Base-by-base conservation (phyloP, 2,888 invertebrate species). In the Cenopis cana region DNA sequence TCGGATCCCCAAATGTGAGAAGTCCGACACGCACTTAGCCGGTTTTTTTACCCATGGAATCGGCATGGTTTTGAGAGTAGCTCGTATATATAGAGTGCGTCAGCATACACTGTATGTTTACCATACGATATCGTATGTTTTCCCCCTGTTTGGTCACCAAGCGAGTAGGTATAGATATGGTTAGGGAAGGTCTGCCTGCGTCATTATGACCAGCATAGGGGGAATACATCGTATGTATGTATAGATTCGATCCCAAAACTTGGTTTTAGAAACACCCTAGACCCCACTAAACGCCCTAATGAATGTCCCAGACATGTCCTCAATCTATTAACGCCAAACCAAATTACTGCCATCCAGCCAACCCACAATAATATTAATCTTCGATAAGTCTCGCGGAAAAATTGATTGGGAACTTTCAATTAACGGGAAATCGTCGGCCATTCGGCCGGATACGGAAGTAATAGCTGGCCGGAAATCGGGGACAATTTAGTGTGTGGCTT, bases 371-470 rank as follows among this genome's bases (percentile, higher is more conserved):
- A 46, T 61, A 69, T 57, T 65, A 70, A 70, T 65, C 65, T 46
- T 20, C 12, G 52, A 10, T 41, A 38, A 70, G 41, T 70, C 69
- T 70, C n/a, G 52, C 41, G 64, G 69, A 70, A 65, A 65, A 69
- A 64, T 69, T 69, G 69, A 69, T 69, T 69, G 69, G 57, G 69
- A 57, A 65, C 57, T 65, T 65, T 70, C 69, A 70, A 70, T 70
- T 70, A 70, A 54, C 69, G 64, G 57, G 41, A 36, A 65, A 52
- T 65, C 33, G 18, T 29, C 68, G 64, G 41, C 52, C 66, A 41
- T 52, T 72, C 61, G 68, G 12, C 56, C 68, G 68, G 65, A 54
- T 59, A 18, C 41, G 72, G 72, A 72, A 68, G 68, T 72, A 72
- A 72, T 68, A 66, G 41, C 54, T 56, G 18, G 17, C 38, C 62